Evolutionary conservation across 2,797 vertebrate species (phyloP).

Genomic region (Hozukius guyotensis): DNA sequence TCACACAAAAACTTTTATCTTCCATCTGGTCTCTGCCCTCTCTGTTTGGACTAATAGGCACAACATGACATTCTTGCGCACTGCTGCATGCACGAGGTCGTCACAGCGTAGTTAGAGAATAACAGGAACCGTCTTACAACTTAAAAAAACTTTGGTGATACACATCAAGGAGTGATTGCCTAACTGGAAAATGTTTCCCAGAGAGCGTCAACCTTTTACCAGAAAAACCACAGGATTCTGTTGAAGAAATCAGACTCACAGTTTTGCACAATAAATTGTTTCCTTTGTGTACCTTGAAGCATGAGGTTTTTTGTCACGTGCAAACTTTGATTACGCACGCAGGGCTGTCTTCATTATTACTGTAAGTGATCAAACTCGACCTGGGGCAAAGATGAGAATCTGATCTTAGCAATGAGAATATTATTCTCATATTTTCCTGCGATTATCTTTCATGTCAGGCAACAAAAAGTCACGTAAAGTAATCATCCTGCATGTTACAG

Average conservation of each 20-base stretch:
- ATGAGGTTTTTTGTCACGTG: background rate
- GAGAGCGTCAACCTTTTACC: too few species aligned
- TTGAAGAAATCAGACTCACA: background rate
- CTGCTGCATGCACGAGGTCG: background rate
- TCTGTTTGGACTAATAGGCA: slow-evolving; percentile 47
- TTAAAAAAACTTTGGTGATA: background rate
- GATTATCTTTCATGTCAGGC: background rate
- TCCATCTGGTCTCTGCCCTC: slow-evolving; percentile 43
- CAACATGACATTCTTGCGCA: slow-evolving; percentile 51
- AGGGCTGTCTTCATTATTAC: background rate
- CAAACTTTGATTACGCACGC: background rate
- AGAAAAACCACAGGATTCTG: background rate
- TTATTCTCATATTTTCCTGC: background rate
- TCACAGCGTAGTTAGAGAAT: background rate
- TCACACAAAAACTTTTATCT: slow-evolving; percentile 52
- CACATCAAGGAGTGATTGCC: background rate
- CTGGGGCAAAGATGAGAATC: background rate
- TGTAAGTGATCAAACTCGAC: background rate
- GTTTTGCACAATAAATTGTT: background rate
- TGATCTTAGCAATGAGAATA: background rate
- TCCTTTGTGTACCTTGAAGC: background rate
- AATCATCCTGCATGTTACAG: background rate
- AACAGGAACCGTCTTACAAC: background rate
- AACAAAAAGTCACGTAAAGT: background rate
- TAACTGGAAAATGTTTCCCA: background rate